Base-by-base conservation (phyloP, 2,113 vertebrate genomes). In the Hucho hucho region DNA sequence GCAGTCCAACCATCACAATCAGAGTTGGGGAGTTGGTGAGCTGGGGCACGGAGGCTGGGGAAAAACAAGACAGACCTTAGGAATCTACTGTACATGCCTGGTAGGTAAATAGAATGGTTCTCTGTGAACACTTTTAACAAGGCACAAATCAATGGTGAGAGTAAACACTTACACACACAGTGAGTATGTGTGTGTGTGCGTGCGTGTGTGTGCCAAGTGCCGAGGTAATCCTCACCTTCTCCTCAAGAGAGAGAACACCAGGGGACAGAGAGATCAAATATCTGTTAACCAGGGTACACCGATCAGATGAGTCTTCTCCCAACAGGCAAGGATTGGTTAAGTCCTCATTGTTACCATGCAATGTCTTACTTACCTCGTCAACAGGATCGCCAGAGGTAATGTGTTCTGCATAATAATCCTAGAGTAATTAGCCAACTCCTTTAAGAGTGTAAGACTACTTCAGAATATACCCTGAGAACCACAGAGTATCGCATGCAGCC, bases 11-110 rank as follows among this genome's bases (percentile, higher is more conserved):
- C 95, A 96, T 94, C 73, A 97, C 95, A 61, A 97, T 95, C 92
- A 97, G 87, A 0, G 94, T 96, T 12, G 96, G 96, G 18, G 95
- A 96, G 88, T 97, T 97, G 86, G 95, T 96, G 84, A 97, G 94
- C 89, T 96, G 96, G 9, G 96, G 96, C 80, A 96, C 87, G 0
- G 94, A 93, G 11, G 96, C 95, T 96, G 89, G 14, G 70, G 65
- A 53, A 79, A 65, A 83, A 24, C 71, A 18, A 82, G 18, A 58
- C 4, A 9, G 4, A 24, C 49, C 53, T 65, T 1, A 37, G 13
- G 6, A 28, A 18, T 6, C 59, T 9, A 63, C n/a, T 63, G 7
- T 63, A 63, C 3, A 63, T 63, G 59, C n/a, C 59, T 43, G n/a
- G 16, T 63, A 1, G 7, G 16, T 63, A 22, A 25, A 22, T n/a